These are phyloP conservation scores for Xiphydria camelus DNA, from an alignment of 2,888 invertebrate species.

Conservation along the genomic window DNA sequence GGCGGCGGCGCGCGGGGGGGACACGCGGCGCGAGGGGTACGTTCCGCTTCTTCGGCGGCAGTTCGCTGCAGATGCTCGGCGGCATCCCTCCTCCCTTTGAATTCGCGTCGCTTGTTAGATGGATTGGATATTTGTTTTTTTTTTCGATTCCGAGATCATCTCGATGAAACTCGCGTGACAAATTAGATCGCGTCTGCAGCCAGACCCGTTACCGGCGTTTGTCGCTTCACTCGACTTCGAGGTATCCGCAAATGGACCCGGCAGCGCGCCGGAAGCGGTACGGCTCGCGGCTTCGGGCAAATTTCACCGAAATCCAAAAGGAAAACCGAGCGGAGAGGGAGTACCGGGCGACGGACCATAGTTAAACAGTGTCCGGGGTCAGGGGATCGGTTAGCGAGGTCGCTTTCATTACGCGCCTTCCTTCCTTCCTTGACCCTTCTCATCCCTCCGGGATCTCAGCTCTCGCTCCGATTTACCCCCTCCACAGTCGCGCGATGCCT, in stretches of 20 bases:
- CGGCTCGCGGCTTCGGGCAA: too few relatives aligned
- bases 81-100: neutral
- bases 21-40: too few relatives aligned
- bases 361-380: constrained; percentile 15
- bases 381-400: constrained; percentile 8
- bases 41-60: neutral
- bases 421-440: constrained; percentile 14
- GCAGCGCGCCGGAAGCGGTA: too few relatives aligned
- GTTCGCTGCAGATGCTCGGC: constrained; percentile 3
- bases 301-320: too few relatives aligned
- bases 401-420: constrained; percentile 17
- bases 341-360: neutral
- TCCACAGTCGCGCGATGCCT: constrained; percentile 12
- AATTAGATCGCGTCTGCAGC: neutral
- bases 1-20: too few relatives aligned
- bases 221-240: too few relatives aligned
- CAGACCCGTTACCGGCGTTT: too few relatives aligned
- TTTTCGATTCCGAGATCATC: too few relatives aligned
- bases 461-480: constrained; percentile 20
- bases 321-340: too few relatives aligned
- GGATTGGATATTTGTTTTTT: too few relatives aligned
- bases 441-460: constrained; percentile 22
- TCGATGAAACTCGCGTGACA: neutral
- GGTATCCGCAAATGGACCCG: too few relatives aligned
- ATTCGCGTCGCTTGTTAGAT: neutral